Conservation (phyloP, 2,113 vertebrate genomes). For the Harpagus bidentatus region DNA sequence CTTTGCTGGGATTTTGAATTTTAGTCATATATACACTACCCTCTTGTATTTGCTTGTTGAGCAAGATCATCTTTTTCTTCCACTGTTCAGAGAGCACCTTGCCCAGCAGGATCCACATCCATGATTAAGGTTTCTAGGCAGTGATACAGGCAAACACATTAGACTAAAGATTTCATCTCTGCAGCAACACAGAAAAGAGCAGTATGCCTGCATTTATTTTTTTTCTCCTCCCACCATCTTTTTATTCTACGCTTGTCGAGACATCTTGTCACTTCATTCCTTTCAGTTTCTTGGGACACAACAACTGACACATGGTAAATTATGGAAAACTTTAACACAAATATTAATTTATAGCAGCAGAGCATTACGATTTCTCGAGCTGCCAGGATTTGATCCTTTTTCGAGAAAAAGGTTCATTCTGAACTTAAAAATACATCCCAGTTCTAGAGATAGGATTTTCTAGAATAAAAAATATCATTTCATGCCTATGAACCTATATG, state of each 20-base stretch:
- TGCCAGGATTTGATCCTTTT: background rate
- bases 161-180: background rate
- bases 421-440: background rate
- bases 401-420: background rate
- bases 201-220: background rate
- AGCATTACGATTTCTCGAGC: background rate
- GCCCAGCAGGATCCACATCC: background rate
- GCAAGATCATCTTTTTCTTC: background rate
- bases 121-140: background rate
- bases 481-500: fast-evolving
- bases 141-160: background rate
- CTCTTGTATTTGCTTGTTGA: background rate
- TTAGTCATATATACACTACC: background rate
- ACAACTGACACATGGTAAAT: background rate
- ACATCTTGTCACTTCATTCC: background rate
- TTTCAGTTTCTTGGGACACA: background rate
- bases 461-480: background rate
- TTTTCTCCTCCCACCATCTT: background rate
- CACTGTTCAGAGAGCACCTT: background rate
- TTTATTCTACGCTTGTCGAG: background rate
- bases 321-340: background rate
- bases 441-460: background rate
- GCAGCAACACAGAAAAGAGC: background rate
- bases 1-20: background rate
- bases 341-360: background rate